Conservation (phyloP, 1,140 invertebrate genomes). For the Geopemphigus sp. region DNA sequence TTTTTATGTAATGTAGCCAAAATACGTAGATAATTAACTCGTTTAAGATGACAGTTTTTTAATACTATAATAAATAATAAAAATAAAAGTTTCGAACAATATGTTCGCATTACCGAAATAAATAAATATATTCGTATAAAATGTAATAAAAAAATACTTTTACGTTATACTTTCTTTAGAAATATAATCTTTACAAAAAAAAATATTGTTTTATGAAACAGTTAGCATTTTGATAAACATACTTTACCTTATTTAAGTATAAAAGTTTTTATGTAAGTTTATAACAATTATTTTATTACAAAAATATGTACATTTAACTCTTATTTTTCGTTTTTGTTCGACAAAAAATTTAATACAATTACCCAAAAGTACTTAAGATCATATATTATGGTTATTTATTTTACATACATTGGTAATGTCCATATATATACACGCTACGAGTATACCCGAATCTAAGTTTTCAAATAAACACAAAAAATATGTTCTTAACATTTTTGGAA, state of each 20-base stretch:
- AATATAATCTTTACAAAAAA: constrained; percentile 5
- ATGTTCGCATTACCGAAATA: neutral
- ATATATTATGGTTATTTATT: too few species aligned
- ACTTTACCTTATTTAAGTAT: constrained; percentile 4
- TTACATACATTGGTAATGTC: neutral
- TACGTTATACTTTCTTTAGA: neutral
- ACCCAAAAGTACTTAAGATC: neutral
- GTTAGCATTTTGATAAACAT: neutral
- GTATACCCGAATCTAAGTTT: too few species aligned
- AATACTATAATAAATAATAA: neutral
- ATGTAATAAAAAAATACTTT: constrained; percentile 1
- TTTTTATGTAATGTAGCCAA: neutral
- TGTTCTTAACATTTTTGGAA: too few species aligned
- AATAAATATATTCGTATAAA: neutral
- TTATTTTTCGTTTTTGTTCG: neutral
- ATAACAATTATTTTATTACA: neutral
- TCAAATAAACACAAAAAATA: too few species aligned
- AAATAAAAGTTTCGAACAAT: neutral
- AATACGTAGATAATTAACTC: neutral
- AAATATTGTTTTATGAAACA: constrained; percentile 4
- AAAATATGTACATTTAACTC: neutral
- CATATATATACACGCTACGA: neutral
- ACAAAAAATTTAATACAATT: neutral
- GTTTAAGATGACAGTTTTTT: neutral
- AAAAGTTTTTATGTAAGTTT: neutral